Percentiles rank a stretch among this genome's conserved stretches.
Conservation (phyloP, 2,888 invertebrate species). For the Zaprionus lineosus region DNA sequence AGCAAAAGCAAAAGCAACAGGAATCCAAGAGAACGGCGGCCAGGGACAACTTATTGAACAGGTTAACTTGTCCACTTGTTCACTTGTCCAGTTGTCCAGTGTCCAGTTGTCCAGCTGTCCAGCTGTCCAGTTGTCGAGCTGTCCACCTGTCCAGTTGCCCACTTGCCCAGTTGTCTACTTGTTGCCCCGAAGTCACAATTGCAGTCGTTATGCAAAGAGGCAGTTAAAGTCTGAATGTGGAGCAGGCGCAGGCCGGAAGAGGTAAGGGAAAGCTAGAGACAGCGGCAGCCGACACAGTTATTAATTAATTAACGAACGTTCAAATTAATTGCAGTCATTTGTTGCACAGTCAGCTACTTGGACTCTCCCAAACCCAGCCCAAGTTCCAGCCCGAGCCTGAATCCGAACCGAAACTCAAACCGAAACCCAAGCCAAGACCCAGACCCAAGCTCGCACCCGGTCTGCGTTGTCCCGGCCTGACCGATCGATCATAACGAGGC, state of each 20-base stretch:
- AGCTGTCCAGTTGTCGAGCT: too few relatives aligned
- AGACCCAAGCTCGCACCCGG: too few relatives aligned
- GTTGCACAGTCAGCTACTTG: constrained; percentile 67
- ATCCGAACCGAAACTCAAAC: background rate
- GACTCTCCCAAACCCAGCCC: background rate
- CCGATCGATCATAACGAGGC: constrained; percentile 61
- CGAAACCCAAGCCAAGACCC: background rate
- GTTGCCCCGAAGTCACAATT: constrained; percentile 30
- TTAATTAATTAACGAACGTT: constrained; percentile 73
- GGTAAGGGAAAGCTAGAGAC: too few relatives aligned
- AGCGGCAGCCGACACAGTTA: constrained; percentile 52
- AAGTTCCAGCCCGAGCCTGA: background rate
- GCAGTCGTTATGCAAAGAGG: constrained; percentile 36
- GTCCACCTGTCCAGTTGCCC: too few relatives aligned
- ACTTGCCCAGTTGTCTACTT: constrained; percentile 28
- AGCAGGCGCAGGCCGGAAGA: too few relatives aligned
- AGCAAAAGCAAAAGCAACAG: constrained; percentile 7
- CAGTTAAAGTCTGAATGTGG: background rate
- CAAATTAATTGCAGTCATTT: constrained; percentile 75
- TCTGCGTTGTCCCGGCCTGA: constrained; percentile 8
- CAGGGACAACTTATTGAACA: constrained; percentile 24
- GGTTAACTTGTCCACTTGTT: constrained; percentile 10
- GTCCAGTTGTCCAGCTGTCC: too few relatives aligned
- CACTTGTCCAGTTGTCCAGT: too few relatives aligned
- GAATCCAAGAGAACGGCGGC: background rate